Base-by-base conservation (phyloP, 2,113 vertebrate genomes). In the Furnarius figulus region DNA sequence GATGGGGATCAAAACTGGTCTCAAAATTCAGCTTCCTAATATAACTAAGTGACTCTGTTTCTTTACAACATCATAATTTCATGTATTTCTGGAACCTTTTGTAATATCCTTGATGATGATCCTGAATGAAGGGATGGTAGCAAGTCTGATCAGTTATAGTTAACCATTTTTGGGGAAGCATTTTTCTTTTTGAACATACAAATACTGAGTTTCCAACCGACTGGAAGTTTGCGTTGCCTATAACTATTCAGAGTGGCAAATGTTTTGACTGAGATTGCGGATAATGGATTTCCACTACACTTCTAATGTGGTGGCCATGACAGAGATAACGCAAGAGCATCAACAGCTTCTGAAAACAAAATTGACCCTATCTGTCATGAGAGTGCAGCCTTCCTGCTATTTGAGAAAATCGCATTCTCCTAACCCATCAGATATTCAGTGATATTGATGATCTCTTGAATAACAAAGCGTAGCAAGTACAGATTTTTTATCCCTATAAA, bases 281-380 rank as follows among this genome's bases (percentile, higher is more conserved):
- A 90, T 80, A 96, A 93, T 78, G 76, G 85, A 96, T 96, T 97
- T 88, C 79, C 14, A 3, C 80, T 92, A 61, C 1, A 1, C 44
- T 95, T 96, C 83, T 94, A 88, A 95, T 89, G 63, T 81, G 95
- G 92, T 88, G 79, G 76, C 72, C 66, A 12, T 68, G 90, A 90
- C 90, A 93, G 79, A 92, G 93, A 90, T 47, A 96, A 67, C 9
- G 1, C 30, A 66, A 75, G 82, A 93, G 37, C 65, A 71, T 83
- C 85, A 96, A 61, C 82, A 87, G 86, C 83, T 93, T 92, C 92
- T 93, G 92, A 75, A 95, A 95, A 93, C 95, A 94, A 97, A 96
- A 96, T 92, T 95, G 93, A 88, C 88, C 83, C 90, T 75, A 96
- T 95, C 93, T 87, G 90, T 97, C 95, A 96, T 94, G 92, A 92